These are phyloP conservation scores for Limosa lapponica DNA, from an alignment of 2,797 vertebrate species.

Conservation along the genomic window DNA sequence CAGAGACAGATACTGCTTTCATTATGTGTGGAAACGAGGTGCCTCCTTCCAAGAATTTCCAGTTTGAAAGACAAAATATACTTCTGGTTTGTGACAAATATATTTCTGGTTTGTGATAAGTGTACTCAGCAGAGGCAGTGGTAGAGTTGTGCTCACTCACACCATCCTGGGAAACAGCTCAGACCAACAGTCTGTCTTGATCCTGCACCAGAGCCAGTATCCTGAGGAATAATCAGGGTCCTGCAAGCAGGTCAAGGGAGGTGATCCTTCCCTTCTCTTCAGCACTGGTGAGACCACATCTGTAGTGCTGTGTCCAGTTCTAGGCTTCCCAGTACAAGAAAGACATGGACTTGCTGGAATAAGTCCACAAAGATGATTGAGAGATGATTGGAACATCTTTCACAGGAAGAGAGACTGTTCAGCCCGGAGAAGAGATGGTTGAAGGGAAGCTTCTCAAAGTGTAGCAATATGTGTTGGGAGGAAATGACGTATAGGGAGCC, in stretches of 20 bases:
- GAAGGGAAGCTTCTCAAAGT: background rate
- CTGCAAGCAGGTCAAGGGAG: background rate
- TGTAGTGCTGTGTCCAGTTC: background rate
- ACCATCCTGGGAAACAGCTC: background rate
- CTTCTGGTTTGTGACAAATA: background rate
- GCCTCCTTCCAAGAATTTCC: background rate
- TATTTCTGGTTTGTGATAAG: background rate
- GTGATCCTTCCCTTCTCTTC: background rate
- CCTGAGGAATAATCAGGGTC: background rate
- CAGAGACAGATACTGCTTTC: background rate
- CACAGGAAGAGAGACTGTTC: background rate
- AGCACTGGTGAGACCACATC: background rate
- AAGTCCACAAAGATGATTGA: background rate
- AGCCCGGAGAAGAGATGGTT: background rate
- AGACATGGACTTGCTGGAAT: background rate
- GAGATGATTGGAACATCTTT: background rate
- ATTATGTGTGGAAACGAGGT: background rate
- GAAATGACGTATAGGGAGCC: background rate
- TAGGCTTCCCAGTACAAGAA: background rate
- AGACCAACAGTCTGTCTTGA: background rate
- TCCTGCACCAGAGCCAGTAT: background rate
- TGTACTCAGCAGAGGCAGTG: background rate
- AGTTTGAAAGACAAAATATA: background rate
- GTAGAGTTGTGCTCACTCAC: background rate
- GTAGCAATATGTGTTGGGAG: background rate